Percentiles rank a stretch among this genome's conserved stretches.
Conservation (phyloP, 2,113 vertebrate species). For the Lasiurus borealis region DNA sequence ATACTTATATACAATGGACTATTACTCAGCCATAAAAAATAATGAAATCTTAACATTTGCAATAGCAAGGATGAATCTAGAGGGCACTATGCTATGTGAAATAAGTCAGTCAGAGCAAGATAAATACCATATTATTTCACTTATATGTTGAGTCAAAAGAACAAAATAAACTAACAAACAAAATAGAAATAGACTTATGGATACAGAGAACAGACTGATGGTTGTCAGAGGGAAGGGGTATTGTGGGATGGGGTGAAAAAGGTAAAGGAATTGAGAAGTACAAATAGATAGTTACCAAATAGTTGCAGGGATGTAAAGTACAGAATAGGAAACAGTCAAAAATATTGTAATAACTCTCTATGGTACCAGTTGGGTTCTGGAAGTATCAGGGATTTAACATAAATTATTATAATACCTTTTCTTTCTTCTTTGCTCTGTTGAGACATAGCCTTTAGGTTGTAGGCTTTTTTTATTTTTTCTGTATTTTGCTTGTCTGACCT, state of each 20-base stretch:
- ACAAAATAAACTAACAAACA: not conserved
- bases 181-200: not conserved
- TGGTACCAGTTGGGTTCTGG: not conserved
- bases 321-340: not conserved
- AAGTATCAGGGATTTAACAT: not conserved
- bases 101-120: not conserved
- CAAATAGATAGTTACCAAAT: not conserved
- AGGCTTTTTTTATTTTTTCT: not conserved
- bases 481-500: not conserved
- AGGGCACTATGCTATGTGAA: not conserved
- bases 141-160: not conserved
- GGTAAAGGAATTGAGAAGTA: not conserved
- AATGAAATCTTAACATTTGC: not conserved
- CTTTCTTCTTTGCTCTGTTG: not conserved
- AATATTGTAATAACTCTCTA: not conserved
- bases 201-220: not conserved
- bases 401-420: not conserved
- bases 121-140: not conserved
- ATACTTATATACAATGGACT: not conserved
- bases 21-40: not conserved
- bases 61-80: not conserved
- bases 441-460: not conserved
- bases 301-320: not conserved
- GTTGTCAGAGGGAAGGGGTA: not conserved
- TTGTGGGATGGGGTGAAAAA: not conserved